phyloP scores from a whole-genome alignment of 2,888 invertebrate species.

The Acanthosepion pharaonis region DNA sequence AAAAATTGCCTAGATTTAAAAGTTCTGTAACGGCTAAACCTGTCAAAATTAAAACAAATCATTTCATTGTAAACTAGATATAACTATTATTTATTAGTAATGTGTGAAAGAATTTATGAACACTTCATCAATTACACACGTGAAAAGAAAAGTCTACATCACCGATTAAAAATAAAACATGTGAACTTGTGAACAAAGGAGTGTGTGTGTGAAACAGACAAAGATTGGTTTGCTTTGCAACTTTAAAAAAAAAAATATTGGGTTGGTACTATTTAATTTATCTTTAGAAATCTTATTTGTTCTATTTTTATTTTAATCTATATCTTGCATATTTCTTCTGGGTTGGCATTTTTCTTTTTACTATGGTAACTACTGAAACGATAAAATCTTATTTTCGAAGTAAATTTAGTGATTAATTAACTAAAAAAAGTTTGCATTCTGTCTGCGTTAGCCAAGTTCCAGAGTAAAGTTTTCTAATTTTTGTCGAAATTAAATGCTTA shows the following conservation, averaged over 20 bases:
- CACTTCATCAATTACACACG: not conserved
- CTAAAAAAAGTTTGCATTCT: not conserved
- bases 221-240: not conserved
- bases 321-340: not conserved
- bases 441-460: no score
- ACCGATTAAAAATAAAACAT: not conserved
- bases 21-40: no score
- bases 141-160: not conserved
- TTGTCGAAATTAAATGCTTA: not conserved
- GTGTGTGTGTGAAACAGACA: not conserved
- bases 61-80: not conserved
- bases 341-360: no score
- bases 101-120: not conserved
- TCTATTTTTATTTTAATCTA: not conserved
- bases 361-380: not conserved
- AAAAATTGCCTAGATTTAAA: no score
- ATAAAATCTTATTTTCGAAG: not conserved
- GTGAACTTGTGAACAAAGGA: slow-evolving; percentile 33
- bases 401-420: not conserved
- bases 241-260: not conserved
- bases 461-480: not conserved
- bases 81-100: not conserved
- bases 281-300: not conserved
- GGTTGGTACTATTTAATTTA: not conserved
- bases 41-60: no score